A percentile compares a stretch with the other conserved stretches of the same genome.
These are phyloP conservation scores for Scatophagus argus DNA, from an alignment of 2,113 vertebrate genomes.

Conservation along the genomic window DNA sequence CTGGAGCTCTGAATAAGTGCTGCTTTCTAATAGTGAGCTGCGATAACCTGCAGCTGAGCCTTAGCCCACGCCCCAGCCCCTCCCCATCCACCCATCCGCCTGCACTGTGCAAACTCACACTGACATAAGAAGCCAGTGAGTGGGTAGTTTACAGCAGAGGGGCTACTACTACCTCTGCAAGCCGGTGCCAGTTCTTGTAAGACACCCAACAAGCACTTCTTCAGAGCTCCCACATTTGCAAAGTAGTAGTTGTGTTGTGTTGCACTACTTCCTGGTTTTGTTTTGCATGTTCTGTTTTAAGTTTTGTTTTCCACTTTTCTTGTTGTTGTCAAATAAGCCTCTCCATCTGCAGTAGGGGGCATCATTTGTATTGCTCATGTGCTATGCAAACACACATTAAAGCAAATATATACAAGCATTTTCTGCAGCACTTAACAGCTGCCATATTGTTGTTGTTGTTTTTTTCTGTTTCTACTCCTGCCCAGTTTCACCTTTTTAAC, in stretches of 20 bases:
- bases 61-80: conserved; percentile 25
- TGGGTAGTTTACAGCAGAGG: conserved; percentile 23
- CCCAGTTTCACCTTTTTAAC: conserved; percentile 29
- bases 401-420: conserved; percentile 39
- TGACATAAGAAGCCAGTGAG: conserved; percentile 26
- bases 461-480: conserved; percentile 11
- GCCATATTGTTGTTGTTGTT: conserved; percentile 15
- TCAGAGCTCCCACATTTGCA: conserved; percentile 97
- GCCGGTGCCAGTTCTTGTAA: conserved; percentile 9
- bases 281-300: conserved; percentile 75
- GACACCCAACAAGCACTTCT: conserved; percentile 88
- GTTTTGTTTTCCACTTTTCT: conserved; percentile 73
- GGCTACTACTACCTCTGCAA: conserved; percentile 2
- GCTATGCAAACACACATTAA: conserved; percentile 55
- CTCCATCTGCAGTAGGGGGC: conserved; percentile 75
- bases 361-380: conserved; percentile 70
- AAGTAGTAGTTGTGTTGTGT: conserved; percentile 92
- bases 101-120: conserved; percentile 29
- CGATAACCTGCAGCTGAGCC: conserved; percentile 59
- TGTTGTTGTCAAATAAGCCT: conserved; percentile 65
- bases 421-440: conserved; percentile 30
- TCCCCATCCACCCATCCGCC: conserved; percentile 26
- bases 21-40: conserved; percentile 55
- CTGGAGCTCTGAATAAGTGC: conserved; percentile 97
- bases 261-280: conserved; percentile 89